Percentiles rank a stretch among this genome's conserved stretches.
Evolutionary conservation across 2,113 vertebrate species (phyloP).

Genomic region (Rhynchomys soricoides): DNA sequence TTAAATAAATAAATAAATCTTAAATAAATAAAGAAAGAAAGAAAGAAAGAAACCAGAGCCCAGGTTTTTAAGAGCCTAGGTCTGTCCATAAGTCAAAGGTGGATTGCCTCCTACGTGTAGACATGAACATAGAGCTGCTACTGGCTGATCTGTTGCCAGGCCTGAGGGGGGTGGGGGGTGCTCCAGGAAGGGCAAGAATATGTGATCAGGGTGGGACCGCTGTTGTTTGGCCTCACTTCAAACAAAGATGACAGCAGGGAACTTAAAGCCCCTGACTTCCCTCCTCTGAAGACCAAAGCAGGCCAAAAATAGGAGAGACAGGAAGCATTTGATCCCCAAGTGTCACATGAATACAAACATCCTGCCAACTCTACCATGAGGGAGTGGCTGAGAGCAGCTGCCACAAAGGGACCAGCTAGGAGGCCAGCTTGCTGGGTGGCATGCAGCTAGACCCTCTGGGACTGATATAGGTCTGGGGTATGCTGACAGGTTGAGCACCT

Average conservation of each 20-base stretch:
- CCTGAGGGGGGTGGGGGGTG: no score
- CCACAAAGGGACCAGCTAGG: background rate
- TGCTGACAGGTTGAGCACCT: background rate
- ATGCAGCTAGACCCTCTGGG: background rate
- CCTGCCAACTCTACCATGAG: constrained; percentile 58
- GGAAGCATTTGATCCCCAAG: constrained; percentile 77
- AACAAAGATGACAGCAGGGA: constrained; percentile 68
- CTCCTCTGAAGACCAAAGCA: constrained; percentile 73
- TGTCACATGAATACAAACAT: constrained; percentile 71
- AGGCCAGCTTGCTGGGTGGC: background rate
- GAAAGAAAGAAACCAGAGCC: background rate
- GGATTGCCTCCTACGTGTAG: background rate
- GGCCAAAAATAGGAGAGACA: constrained; percentile 76
- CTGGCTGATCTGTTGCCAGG: background rate
- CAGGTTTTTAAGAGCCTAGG: background rate
- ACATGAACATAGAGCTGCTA: background rate
- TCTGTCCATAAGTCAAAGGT: background rate
- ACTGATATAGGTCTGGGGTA: background rate
- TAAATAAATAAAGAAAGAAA: no score
- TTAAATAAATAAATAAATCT: no score
- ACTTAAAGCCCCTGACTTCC: constrained; percentile 68
- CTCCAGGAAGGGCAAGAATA: constrained; percentile 50
- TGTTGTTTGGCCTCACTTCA: constrained; percentile 73
- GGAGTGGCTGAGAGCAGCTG: constrained; percentile 58
- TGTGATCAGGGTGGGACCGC: background rate